Evolutionary conservation across 2,888 invertebrate genomes (phyloP).

Genomic region (Pediacus dermestoides): DNA sequence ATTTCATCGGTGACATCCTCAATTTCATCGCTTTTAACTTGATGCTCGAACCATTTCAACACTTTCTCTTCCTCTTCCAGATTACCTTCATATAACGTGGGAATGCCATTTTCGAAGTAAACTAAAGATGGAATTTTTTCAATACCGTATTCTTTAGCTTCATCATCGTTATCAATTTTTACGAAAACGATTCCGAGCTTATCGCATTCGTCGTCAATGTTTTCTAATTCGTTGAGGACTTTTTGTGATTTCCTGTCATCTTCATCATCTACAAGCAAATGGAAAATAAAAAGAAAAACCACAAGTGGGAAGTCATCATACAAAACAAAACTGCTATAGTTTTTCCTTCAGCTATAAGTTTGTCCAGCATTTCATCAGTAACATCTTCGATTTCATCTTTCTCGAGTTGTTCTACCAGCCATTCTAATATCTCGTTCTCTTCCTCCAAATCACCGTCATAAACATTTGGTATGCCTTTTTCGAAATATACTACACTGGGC

Average conservation of each 20-base stretch:
- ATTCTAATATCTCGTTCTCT: conserved; percentile 83
- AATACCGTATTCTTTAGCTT: conserved; percentile 87
- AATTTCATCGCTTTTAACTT: conserved; percentile 83
- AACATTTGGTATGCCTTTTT: conserved; percentile 88
- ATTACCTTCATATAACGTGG: conserved; percentile 76
- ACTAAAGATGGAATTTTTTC: conserved; percentile 81
- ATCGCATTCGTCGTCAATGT: conserved; percentile 92
- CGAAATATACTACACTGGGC: conserved; percentile 88
- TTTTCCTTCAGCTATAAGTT: conserved; percentile 82
- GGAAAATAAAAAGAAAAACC: conserved; percentile 7
- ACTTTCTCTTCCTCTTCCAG: conserved; percentile 87
- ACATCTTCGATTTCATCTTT: conserved; percentile 94
- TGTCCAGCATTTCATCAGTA: conserved; percentile 90
- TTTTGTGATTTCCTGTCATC: conserved; percentile 84
- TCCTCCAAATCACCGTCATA: conserved; percentile 88
- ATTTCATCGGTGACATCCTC: conserved; percentile 94
- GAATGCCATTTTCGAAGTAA: conserved; percentile 74
- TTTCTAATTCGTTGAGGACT: conserved; percentile 83
- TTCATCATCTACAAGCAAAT: conserved; percentile 66
- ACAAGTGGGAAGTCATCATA: conserved; percentile 54
- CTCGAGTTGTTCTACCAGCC: conserved; percentile 83
- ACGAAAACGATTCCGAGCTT: conserved; percentile 85
- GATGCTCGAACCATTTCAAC: conserved; percentile 79
- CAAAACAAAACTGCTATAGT: conserved; percentile 88
- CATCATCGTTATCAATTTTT: conserved; percentile 86